Evolutionary conservation across 2,888 invertebrate species (phyloP).

Genomic region (Aromia moschata): DNA sequence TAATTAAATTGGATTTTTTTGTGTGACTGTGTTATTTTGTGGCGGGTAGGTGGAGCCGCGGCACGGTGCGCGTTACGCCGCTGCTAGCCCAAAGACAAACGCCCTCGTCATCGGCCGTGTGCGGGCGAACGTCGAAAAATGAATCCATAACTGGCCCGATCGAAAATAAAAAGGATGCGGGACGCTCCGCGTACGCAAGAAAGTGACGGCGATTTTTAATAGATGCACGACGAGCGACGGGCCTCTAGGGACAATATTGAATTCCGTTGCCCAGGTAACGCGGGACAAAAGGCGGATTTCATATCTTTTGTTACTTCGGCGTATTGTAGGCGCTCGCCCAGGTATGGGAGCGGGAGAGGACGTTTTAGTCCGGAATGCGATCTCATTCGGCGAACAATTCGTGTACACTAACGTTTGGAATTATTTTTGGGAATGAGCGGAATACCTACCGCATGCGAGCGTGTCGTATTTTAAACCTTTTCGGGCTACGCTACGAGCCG

Average conservation of each 20-base stretch:
- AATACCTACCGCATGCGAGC: too few species aligned
- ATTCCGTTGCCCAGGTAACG: conserved; percentile 59
- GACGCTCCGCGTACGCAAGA: conserved; percentile 46
- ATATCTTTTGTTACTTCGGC: conserved; percentile 57
- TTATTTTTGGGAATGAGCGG: conserved; percentile 14
- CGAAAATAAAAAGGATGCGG: conserved; percentile 50
- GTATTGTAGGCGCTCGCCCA: conserved; percentile 60
- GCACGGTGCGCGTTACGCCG: conserved; percentile 34
- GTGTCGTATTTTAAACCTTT: too few species aligned
- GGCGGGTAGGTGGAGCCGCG: too few species aligned
- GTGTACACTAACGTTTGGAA: conserved; percentile 25
- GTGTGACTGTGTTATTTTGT: too few species aligned
- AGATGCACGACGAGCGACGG: conserved; percentile 53
- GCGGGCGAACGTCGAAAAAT: conserved; percentile 40
- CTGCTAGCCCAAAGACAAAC: conserved; percentile 32
- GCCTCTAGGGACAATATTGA: conserved; percentile 55
- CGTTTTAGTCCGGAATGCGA: conserved; percentile 47
- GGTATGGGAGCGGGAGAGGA: conserved; percentile 58
- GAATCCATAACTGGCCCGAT: conserved; percentile 55
- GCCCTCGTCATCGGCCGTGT: conserved; percentile 36
- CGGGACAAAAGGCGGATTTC: conserved; percentile 60
- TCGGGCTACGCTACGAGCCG: too few species aligned
- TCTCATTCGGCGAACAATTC: conserved; percentile 37
- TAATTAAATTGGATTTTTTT: too few species aligned
- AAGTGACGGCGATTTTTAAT: conserved; percentile 56